Evolutionary conservation across 2,888 invertebrate genomes (phyloP).

Genomic region (Ichneumoninae sp.): DNA sequence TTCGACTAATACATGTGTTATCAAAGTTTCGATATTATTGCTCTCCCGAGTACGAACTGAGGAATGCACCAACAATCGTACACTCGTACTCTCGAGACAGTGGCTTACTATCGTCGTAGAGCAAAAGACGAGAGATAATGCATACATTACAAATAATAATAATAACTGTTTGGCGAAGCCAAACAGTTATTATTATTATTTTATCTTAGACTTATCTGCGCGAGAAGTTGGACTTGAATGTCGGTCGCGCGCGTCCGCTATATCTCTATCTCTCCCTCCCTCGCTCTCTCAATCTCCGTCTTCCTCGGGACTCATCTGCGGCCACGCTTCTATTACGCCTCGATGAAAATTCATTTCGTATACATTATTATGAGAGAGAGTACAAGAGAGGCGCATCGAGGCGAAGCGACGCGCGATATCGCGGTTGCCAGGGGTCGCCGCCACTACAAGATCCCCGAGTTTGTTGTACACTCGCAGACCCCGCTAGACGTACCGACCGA

Average conservation of each 20-base stretch:
- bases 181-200: too few species aligned
- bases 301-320: conserved; percentile 13
- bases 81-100: conserved; percentile 3
- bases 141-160: conserved; percentile 13
- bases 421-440: conserved; percentile 76
- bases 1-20: not conserved
- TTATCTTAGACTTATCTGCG: too few species aligned
- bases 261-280: conserved; percentile 3
- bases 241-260: conserved; percentile 45
- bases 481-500: conserved; percentile 32
- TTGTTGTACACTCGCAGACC: not conserved
- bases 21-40: conserved; percentile 48
- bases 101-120: not conserved
- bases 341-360: conserved; percentile 66
- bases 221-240: conserved; percentile 36
- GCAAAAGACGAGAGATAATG: not conserved
- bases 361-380: conserved; percentile 73
- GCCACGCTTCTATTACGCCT: conserved; percentile 54
- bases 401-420: conserved; percentile 80
- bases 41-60: conserved; percentile 16
- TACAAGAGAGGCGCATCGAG: conserved; percentile 80
- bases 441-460: conserved; percentile 74
- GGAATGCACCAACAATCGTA: conserved; percentile 7
- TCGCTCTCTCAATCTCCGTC: not conserved
- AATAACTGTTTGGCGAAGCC: conserved; percentile 30